Evolutionary conservation across 1,140 invertebrate species (phyloP).

Genomic region (Drosophila truncata): DNA sequence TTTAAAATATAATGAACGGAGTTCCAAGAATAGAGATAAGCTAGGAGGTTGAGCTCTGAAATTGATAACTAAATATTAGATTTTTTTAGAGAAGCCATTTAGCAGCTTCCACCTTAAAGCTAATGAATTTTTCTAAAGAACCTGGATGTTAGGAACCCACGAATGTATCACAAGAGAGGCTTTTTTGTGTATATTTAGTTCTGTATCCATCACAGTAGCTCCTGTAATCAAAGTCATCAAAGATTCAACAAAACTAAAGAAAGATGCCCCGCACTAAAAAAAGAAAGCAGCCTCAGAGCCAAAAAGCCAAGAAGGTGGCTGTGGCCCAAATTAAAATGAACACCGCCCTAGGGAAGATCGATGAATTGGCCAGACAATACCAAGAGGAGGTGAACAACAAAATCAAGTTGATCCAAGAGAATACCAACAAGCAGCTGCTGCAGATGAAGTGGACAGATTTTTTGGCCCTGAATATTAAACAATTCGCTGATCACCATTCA

Average conservation of each 20-base stretch:
- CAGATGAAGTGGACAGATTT: conserved; percentile 59
- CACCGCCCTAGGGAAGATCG: conserved; percentile 33
- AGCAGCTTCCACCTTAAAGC: too few species aligned
- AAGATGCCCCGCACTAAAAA: conserved; percentile 72
- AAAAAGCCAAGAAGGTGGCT: conserved; percentile 43
- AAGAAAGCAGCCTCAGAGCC: conserved; percentile 37
- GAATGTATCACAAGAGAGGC: too few species aligned
- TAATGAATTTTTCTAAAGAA: too few species aligned
- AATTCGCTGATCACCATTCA: conserved; percentile 10
- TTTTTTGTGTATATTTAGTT: not conserved
- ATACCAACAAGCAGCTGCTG: conserved; percentile 38
- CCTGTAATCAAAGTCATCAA: not conserved
- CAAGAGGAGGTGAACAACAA: conserved; percentile 42
- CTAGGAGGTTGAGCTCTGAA: not conserved
- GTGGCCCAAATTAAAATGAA: conserved; percentile 57
- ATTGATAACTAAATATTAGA: not conserved
- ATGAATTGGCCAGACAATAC: conserved; percentile 32
- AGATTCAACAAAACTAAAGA: not conserved
- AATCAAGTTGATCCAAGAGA: conserved; percentile 39
- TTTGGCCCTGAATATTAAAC: not conserved
- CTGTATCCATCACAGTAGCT: not conserved
- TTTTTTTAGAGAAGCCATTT: too few species aligned
- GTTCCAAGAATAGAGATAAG: not conserved
- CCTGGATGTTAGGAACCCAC: too few species aligned
- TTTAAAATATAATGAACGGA: not conserved